A percentile compares a stretch with the other conserved stretches of the same genome.
These are phyloP conservation scores for Urocolius indicus DNA, from an alignment of 2,113 vertebrate species.

Conservation along the genomic window DNA sequence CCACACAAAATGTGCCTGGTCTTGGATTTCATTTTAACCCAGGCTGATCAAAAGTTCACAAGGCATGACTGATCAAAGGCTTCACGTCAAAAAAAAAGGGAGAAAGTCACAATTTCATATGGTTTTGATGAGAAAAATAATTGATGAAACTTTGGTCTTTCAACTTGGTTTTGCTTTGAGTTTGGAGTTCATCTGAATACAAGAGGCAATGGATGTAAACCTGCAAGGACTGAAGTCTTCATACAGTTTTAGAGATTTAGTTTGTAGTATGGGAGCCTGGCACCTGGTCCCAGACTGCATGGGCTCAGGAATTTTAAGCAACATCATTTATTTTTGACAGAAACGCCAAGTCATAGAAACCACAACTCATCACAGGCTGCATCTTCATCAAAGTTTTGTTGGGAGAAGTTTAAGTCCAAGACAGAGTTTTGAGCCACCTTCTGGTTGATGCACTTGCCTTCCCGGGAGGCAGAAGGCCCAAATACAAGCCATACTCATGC, in stretches of 20 bases:
- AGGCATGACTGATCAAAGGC: slow-evolving; percentile 41
- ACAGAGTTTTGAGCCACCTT: neutral
- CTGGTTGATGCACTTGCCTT: neutral
- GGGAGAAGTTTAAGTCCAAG: neutral
- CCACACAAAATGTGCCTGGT: neutral
- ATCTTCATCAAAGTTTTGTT: neutral
- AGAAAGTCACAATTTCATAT: slow-evolving; percentile 37
- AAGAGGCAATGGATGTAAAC: accelerated
- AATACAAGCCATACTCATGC: neutral
- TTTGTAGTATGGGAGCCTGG: neutral
- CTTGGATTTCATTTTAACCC: slow-evolving; percentile 1
- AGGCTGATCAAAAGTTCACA: neutral
- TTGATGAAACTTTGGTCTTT: slow-evolving; percentile 30
- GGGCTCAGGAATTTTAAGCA: neutral
- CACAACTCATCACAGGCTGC: accelerated
- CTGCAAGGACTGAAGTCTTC: neutral
- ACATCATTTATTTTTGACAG: neutral
- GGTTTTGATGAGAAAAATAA: slow-evolving; percentile 53
- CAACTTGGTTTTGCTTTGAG: slow-evolving; percentile 42
- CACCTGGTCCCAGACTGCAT: neutral
- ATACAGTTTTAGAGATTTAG: neutral
- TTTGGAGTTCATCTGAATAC: neutral
- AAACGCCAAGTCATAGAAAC: neutral
- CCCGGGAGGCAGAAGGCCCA: neutral
- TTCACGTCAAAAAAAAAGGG: neutral